Percentiles rank a stretch among this genome's conserved stretches.
These are phyloP conservation scores for Anhinga rufa DNA, from an alignment of 2,113 vertebrate genomes.

Conservation along the genomic window DNA sequence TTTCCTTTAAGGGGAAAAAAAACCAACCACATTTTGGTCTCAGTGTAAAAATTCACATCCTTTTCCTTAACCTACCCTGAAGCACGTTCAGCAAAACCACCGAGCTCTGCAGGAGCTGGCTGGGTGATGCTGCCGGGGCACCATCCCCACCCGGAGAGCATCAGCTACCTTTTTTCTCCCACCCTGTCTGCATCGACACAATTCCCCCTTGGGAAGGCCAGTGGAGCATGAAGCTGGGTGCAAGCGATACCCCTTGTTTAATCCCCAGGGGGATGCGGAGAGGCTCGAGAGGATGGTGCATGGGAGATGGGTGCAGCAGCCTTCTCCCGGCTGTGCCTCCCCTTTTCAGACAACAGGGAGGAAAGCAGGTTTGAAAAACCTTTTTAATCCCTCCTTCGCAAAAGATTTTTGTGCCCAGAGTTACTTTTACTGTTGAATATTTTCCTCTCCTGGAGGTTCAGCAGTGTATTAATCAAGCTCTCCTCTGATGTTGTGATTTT, in stretches of 20 bases:
- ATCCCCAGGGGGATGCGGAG: rapidly evolving
- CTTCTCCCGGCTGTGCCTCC: neutral
- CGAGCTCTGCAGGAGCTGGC: neutral
- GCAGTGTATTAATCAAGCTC: neutral
- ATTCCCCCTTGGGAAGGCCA: neutral
- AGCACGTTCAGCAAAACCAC: neutral
- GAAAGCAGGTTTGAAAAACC: neutral
- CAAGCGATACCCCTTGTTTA: neutral
- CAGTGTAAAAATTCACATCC: too few species aligned
- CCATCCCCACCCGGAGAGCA: neutral
- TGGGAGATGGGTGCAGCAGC: neutral
- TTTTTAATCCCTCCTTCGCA: neutral
- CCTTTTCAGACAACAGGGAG: neutral
- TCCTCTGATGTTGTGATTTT: neutral
- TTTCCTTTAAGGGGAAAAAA: neutral
- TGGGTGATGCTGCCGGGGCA: neutral
- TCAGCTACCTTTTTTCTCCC: neutral
- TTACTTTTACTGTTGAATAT: neutral
- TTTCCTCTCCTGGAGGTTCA: neutral
- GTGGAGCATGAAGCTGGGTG: neutral
- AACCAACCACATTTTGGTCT: neutral
- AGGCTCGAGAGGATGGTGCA: neutral
- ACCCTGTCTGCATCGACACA: too few species aligned
- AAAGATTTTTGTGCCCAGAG: neutral
- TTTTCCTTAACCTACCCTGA: neutral